These are phyloP conservation scores for Leptobrachium leishanense DNA, from an alignment of 2,113 vertebrate species.

Conservation along the genomic window DNA sequence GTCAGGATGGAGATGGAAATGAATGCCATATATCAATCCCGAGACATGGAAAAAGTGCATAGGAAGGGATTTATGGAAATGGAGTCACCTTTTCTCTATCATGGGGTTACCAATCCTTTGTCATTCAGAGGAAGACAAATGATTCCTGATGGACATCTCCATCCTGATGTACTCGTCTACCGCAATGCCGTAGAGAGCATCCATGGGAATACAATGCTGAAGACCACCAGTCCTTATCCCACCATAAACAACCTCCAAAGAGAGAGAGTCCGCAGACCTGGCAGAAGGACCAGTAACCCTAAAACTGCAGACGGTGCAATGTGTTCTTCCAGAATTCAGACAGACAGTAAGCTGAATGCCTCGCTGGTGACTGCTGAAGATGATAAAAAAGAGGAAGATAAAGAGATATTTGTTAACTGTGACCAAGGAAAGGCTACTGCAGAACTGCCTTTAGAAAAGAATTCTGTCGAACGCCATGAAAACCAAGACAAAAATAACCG, in stretches of 20 bases:
- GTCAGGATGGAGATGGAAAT: conserved; percentile 85
- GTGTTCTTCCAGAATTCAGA: conserved; percentile 67
- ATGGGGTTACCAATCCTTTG: conserved; percentile 67
- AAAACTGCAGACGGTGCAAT: conserved; percentile 69
- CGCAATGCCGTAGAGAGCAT: conserved; percentile 77
- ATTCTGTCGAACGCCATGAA: conserved; percentile 70
- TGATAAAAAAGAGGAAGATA: conserved; percentile 77
- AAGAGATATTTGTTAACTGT: conserved; percentile 62
- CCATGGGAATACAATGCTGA: conserved; percentile 76
- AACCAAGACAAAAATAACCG: conserved; percentile 67
- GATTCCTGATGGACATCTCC: conserved; percentile 72
- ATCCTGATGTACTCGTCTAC: conserved; percentile 75
- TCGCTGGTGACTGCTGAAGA: conserved; percentile 68
- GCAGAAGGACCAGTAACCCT: conserved; percentile 71
- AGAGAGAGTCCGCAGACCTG: conserved; percentile 76
- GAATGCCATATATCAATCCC: conserved; percentile 90
- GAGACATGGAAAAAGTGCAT: conserved; percentile 86
- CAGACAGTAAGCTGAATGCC: conserved; percentile 69
- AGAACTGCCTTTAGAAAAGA: conserved; percentile 64
- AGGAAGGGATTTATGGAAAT: conserved; percentile 79
- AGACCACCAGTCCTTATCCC: conserved; percentile 77
- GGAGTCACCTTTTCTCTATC: conserved; percentile 77
- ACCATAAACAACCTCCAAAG: conserved; percentile 77
- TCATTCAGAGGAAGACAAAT: conserved; percentile 78
- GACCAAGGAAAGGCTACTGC: conserved; percentile 70